A percentile compares a stretch with the other conserved stretches of the same genome.
phyloP scores from a whole-genome alignment of 2,113 vertebrate genomes.

The Platysternon megacephalum region DNA sequence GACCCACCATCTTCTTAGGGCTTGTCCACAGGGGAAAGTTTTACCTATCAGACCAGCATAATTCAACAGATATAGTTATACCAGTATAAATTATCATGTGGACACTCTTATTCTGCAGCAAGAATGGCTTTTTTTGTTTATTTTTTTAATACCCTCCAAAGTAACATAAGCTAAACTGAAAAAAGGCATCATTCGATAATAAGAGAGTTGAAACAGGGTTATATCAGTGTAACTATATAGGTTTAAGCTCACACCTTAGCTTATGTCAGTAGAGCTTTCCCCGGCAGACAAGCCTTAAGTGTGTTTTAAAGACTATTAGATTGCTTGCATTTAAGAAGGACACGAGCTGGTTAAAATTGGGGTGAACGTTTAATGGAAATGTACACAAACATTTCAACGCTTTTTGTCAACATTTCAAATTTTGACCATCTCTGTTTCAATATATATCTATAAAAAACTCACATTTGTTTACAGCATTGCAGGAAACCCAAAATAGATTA shows the following conservation, averaged over 20 bases:
- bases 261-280: neutral
- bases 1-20: neutral
- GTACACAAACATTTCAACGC: neutral
- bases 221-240: neutral
- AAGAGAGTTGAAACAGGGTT: neutral
- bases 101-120: neutral
- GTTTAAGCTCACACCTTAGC: neutral
- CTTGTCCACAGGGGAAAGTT: neutral
- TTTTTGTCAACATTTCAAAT: neutral
- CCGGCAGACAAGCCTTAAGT: neutral
- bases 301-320: neutral
- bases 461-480: neutral
- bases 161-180: slow-evolving; percentile 41
- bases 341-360: neutral
- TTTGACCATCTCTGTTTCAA: neutral
- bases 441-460: neutral
- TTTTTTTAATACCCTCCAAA: neutral
- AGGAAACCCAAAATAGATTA: neutral
- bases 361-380: neutral
- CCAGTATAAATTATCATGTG: neutral
- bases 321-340: neutral
- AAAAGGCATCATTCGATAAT: slow-evolving; percentile 28
- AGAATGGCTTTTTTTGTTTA: neutral
- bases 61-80: neutral
- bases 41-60: slow-evolving; percentile 33